Evolutionary conservation across 2,888 invertebrate species (phyloP).

Genomic region (Plagodis dolabraria): DNA sequence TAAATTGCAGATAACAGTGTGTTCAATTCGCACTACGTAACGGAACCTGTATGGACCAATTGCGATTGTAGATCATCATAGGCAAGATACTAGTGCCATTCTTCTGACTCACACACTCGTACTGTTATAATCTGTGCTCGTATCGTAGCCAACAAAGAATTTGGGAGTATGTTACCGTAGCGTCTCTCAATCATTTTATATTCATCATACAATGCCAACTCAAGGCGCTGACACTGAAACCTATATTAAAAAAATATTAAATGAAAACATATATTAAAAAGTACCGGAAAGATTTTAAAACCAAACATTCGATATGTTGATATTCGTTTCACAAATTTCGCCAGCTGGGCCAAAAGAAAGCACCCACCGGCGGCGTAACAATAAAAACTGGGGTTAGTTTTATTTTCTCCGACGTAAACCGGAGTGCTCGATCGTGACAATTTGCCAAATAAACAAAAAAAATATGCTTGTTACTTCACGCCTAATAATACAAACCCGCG

Average conservation of each 20-base stretch:
- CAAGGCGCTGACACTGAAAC: too few species aligned
- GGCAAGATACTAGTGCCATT: conserved; percentile 11
- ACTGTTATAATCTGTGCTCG: conserved; percentile 1
- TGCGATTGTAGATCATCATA: conserved; percentile 28
- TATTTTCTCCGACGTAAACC: conserved; percentile 32
- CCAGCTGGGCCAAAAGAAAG: conserved; percentile 31
- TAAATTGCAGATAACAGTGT: conserved; percentile 36
- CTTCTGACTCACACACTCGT: conserved; percentile 10
- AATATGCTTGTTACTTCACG: conserved; percentile 31
- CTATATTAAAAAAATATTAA: too few species aligned
- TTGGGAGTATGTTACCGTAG: background rate
- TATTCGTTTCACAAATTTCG: conserved; percentile 27
- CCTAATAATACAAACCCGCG: conserved; percentile 27
- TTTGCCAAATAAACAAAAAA: conserved; percentile 33
- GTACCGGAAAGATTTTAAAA: conserved; percentile 8
- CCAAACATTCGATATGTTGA: conserved; percentile 10
- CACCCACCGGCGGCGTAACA: conserved; percentile 24
- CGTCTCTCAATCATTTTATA: background rate
- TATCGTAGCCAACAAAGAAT: conserved; percentile 7
- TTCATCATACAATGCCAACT: too few species aligned
- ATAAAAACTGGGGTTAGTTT: conserved; percentile 34
- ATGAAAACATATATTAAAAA: background rate
- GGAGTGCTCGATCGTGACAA: conserved; percentile 35
- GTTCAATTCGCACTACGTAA: conserved; percentile 30
- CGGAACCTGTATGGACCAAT: conserved; percentile 35